Conservation (phyloP, 2,797 vertebrate species). For the Sebastes cheni region DNA sequence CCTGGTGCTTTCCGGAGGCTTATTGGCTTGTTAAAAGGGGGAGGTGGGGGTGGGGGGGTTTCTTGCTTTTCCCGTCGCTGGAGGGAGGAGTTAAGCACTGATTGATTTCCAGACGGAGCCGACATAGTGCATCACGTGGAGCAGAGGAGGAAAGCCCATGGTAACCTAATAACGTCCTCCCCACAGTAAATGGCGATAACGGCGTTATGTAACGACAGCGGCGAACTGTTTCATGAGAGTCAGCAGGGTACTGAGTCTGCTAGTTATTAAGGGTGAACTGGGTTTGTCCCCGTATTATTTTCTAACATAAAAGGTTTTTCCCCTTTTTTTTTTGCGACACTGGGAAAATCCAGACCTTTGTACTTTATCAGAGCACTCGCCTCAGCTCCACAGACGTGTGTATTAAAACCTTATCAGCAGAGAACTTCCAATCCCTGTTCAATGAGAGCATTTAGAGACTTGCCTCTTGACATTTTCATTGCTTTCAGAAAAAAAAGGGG, state of each 20-base stretch:
- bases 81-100: constrained; percentile 57
- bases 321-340: background rate
- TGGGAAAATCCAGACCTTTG: constrained; percentile 68
- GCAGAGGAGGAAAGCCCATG: constrained; percentile 71
- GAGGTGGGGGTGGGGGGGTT: background rate
- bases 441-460: constrained; percentile 59
- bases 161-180: constrained; percentile 67
- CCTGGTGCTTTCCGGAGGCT: constrained; percentile 44
- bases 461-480: constrained; percentile 66
- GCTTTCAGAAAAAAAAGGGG: constrained; percentile 34
- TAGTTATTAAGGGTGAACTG: constrained; percentile 32
- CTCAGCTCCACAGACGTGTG: constrained; percentile 44
- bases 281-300: constrained; percentile 54
- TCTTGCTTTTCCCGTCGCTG: constrained; percentile 30
- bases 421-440: constrained; percentile 69
- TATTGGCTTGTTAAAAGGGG: constrained; percentile 45
- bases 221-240: constrained; percentile 46
- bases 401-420: constrained; percentile 70
- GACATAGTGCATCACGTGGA: constrained; percentile 52
- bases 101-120: constrained; percentile 67
- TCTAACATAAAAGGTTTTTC: constrained; percentile 49
- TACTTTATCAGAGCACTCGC: constrained; percentile 59
- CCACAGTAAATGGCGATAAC: constrained; percentile 46
- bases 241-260: constrained; percentile 52
- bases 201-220: constrained; percentile 58